Conservation (phyloP, 1,140 invertebrate species). For the Brachionus paranguensis region DNA sequence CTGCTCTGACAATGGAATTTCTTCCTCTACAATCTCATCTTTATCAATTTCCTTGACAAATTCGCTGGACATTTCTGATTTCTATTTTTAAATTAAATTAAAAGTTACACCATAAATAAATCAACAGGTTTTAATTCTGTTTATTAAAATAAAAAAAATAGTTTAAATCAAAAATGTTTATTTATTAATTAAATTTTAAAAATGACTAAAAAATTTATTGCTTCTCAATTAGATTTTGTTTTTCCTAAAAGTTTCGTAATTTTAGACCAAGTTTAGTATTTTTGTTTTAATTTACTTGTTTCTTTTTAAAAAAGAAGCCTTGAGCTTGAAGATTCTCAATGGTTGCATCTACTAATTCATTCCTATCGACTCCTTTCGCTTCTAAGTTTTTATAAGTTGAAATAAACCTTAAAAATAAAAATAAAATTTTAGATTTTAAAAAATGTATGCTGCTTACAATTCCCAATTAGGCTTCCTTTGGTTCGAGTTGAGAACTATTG, state of each 20-base stretch:
- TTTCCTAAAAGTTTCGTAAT: neutral
- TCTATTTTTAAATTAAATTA: neutral
- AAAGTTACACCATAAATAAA: neutral
- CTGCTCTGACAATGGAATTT: neutral
- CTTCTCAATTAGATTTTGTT: neutral
- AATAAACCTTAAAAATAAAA: neutral
- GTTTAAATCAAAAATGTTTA: neutral
- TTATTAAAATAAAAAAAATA: neutral
- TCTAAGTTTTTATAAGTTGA: neutral
- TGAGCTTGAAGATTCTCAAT: neutral
- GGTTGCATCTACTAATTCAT: neutral
- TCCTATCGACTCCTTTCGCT: neutral
- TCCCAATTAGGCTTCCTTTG: constrained; percentile 10
- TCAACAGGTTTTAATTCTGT: neutral
- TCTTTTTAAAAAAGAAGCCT: constrained; percentile 21
- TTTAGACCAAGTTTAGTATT: neutral
- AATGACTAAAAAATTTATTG: neutral
- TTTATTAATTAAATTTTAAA: neutral
- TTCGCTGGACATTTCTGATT: neutral
- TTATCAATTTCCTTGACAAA: constrained; percentile 9
- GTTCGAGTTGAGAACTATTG: constrained; percentile 9
- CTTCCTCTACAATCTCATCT: neutral
- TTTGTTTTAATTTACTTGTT: neutral
- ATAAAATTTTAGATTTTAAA: neutral
- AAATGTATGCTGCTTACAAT: neutral